phyloP scores from a whole-genome alignment of 1,140 invertebrate species.

The Thereuonema tuberculata region DNA sequence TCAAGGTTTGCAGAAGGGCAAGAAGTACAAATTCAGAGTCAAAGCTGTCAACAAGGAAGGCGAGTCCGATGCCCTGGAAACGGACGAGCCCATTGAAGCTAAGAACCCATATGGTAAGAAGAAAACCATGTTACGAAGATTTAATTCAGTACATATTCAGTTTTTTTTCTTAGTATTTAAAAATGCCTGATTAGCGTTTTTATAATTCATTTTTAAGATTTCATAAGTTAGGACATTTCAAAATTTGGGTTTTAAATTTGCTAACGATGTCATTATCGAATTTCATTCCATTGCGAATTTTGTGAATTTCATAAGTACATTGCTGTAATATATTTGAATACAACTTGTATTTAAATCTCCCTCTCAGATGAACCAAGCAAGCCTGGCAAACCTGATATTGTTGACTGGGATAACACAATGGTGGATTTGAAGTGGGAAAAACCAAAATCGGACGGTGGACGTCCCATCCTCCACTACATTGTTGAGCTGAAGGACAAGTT shows the following conservation, averaged over 20 bases:
- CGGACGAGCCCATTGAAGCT: constrained; percentile 69
- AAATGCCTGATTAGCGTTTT: too few relatives aligned
- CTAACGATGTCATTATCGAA: too few relatives aligned
- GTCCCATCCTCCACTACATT: constrained; percentile 86
- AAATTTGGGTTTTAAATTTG: neutral
- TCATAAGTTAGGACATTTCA: neutral
- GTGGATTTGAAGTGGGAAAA: constrained; percentile 75
- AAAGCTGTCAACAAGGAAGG: constrained; percentile 98
- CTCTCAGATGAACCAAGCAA: constrained; percentile 40
- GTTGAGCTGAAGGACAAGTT: constrained; percentile 92
- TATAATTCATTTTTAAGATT: too few relatives aligned
- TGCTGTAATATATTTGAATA: too few relatives aligned
- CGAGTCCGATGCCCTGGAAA: constrained; percentile 87
- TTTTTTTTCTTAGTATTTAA: neutral
- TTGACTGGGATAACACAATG: constrained; percentile 85
- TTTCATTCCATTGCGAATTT: too few relatives aligned
- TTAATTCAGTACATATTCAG: neutral
- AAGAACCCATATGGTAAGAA: constrained; percentile 87
- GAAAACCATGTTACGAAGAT: neutral
- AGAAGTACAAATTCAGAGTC: constrained; percentile 96
- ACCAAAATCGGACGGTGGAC: constrained; percentile 79
- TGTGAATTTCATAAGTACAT: too few relatives aligned
- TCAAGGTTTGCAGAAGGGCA: constrained; percentile 85
- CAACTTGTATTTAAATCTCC: too few relatives aligned
- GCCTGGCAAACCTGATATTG: constrained; percentile 79